phyloP scores from a whole-genome alignment of 1,140 invertebrate species.

The Drosophila murphyi region DNA sequence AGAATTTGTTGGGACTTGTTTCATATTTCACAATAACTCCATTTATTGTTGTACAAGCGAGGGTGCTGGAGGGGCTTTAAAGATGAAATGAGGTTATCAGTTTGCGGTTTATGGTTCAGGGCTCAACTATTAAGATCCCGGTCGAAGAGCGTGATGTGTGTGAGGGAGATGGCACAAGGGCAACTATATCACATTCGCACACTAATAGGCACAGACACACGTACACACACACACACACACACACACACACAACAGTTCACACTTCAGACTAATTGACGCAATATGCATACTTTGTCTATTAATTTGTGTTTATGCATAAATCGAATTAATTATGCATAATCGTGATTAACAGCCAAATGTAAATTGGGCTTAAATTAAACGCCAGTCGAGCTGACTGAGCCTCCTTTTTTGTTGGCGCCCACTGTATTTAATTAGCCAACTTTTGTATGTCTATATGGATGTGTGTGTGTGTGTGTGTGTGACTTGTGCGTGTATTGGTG shows the following conservation, averaged over 20 bases:
- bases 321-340: slow-evolving; percentile 80
- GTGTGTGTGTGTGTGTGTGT: background rate
- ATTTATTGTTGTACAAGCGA: slow-evolving; percentile 35
- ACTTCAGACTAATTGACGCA: slow-evolving; percentile 61
- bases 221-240: too few species aligned
- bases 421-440: slow-evolving; percentile 50
- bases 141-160: background rate
- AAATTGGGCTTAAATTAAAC: slow-evolving; percentile 57
- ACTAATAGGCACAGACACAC: too few species aligned
- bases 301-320: slow-evolving; percentile 80
- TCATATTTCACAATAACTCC: slow-evolving; percentile 80
- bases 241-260: slow-evolving; percentile 22
- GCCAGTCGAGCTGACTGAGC: background rate
- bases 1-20: slow-evolving; percentile 79
- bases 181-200: background rate
- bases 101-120: slow-evolving; percentile 39
- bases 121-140: slow-evolving; percentile 33
- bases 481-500: slow-evolving; percentile 9
- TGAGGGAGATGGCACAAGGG: background rate
- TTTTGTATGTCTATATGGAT: background rate
- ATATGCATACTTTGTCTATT: slow-evolving; percentile 78
- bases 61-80: slow-evolving; percentile 52
- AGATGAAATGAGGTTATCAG: slow-evolving; percentile 71
- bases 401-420: slow-evolving; percentile 34
- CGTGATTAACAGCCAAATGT: slow-evolving; percentile 77